Percentiles rank a stretch among this genome's conserved stretches.
These are phyloP conservation scores for Myxocyprinus asiaticus DNA, from an alignment of 2,113 vertebrate species.

Conservation along the genomic window DNA sequence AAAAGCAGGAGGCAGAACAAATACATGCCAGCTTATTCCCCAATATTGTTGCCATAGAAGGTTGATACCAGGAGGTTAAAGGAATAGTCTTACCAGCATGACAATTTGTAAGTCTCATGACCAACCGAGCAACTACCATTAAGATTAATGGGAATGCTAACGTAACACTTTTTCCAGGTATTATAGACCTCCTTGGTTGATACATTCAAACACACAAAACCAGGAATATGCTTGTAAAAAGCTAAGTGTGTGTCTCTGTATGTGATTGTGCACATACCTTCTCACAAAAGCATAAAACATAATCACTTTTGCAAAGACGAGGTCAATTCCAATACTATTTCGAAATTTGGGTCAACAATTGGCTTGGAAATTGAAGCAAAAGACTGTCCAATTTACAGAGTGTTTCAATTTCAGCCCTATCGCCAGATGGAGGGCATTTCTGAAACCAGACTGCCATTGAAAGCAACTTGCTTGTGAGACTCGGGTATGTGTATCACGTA, in stretches of 20 bases:
- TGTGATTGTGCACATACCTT: background rate
- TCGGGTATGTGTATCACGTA: slow-evolving; percentile 39
- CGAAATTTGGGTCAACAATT: background rate
- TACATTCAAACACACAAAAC: background rate
- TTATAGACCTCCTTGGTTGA: background rate
- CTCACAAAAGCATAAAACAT: background rate
- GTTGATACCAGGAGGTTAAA: too few species aligned
- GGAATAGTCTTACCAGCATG: too few species aligned
- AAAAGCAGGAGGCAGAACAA: slow-evolving; percentile 10
- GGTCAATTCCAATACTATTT: slow-evolving; percentile 39
- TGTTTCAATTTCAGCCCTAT: slow-evolving; percentile 35
- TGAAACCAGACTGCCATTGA: slow-evolving; percentile 14
- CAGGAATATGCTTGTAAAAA: too few species aligned
- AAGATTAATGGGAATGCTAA: too few species aligned
- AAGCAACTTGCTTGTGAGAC: slow-evolving; percentile 5
- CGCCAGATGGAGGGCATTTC: slow-evolving; percentile 35
- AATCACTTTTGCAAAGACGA: background rate
- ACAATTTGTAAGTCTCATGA: too few species aligned
- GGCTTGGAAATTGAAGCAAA: slow-evolving; percentile 45
- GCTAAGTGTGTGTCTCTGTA: background rate
- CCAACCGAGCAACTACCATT: too few species aligned
- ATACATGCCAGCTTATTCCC: background rate
- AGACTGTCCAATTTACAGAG: slow-evolving; percentile 38
- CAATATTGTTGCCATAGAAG: background rate
- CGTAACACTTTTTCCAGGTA: too few species aligned